These are phyloP conservation scores for Stenodema calcarata DNA, from an alignment of 2,888 invertebrate species.

Conservation along the genomic window DNA sequence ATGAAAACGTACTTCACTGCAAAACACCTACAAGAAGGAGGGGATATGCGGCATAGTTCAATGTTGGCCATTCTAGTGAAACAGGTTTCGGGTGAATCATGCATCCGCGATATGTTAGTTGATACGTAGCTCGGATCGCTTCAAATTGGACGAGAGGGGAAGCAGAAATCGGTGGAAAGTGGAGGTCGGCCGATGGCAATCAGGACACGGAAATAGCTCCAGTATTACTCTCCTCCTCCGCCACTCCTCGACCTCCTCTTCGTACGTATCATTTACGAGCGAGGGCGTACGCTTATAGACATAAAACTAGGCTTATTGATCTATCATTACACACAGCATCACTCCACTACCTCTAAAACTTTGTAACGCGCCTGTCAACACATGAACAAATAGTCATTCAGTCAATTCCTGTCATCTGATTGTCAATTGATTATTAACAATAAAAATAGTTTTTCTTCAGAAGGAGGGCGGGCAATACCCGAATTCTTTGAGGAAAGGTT, in stretches of 20 bases:
- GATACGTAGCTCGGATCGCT: background rate
- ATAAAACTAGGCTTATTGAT: conserved; percentile 10
- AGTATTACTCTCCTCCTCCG: background rate
- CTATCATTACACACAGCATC: background rate
- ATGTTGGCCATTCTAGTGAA: background rate
- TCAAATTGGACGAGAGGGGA: background rate
- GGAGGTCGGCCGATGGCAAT: conserved; percentile 21
- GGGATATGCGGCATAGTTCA: too few relatives aligned
- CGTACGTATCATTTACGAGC: conserved; percentile 14
- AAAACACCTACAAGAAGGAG: too few relatives aligned
- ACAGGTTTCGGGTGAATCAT: background rate
- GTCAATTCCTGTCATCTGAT: background rate
- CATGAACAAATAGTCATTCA: background rate
- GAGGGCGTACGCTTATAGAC: background rate
- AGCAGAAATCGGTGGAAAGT: background rate
- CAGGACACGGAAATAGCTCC: conserved; percentile 19
- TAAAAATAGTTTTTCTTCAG: too few relatives aligned
- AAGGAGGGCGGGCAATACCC: too few relatives aligned
- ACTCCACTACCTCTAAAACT: background rate
- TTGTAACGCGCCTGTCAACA: background rate
- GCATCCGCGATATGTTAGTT: background rate
- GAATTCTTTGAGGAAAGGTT: too few relatives aligned
- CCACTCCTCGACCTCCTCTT: background rate
- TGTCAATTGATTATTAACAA: too few relatives aligned
- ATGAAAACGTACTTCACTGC: too few relatives aligned